Conservation (phyloP, 1,140 invertebrate genomes). For the Papilio machaon region DNA sequence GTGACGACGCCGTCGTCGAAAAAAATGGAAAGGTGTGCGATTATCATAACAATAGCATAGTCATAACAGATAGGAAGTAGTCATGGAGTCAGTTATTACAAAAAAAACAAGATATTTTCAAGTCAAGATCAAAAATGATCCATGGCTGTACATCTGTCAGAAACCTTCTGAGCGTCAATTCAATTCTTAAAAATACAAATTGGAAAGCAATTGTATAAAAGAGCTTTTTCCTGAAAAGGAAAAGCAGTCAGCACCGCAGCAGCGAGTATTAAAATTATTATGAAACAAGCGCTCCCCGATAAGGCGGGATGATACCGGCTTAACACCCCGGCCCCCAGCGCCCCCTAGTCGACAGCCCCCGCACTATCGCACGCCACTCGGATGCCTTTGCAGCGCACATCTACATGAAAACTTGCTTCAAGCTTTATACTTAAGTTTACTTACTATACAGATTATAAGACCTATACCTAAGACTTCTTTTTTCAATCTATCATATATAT, state of each 20-base stretch:
- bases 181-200: constrained; percentile 31
- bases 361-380: constrained; percentile 70
- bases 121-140: background rate
- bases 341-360: constrained; percentile 45
- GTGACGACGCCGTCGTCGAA: constrained; percentile 49
- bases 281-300: constrained; percentile 72
- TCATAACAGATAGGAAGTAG: background rate
- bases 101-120: background rate
- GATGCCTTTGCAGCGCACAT: constrained; percentile 74
- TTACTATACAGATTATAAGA: constrained; percentile 41
- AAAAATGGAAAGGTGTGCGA: background rate
- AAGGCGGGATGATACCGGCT: constrained; percentile 77
- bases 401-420: constrained; percentile 72
- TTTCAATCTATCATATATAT: background rate
- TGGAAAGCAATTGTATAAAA: constrained; percentile 13
- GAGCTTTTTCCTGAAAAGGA: constrained; percentile 48
- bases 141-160: background rate
- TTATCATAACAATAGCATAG: background rate
- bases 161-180: background rate
- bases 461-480: background rate
- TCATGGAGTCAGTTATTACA: background rate
- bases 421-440: constrained; percentile 57
- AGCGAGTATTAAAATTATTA: constrained; percentile 79
- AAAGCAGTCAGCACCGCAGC: constrained; percentile 66
- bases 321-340: constrained; percentile 55